Evolutionary conservation across 2,113 vertebrate genomes (phyloP).

Genomic region (Scophthalmus maximus): DNA sequence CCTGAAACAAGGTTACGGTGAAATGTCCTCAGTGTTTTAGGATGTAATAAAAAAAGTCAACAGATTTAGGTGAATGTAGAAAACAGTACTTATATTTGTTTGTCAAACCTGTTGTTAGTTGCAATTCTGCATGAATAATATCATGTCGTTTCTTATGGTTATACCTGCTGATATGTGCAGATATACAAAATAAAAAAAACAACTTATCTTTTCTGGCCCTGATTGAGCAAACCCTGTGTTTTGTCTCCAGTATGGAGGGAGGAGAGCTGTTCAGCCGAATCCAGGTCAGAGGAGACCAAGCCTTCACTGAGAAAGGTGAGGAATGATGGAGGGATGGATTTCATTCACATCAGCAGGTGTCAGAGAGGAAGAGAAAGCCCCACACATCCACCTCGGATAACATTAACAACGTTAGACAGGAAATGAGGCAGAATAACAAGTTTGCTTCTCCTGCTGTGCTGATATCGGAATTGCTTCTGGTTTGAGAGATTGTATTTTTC

Average conservation of each 20-base stretch:
- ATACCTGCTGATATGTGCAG: too few species aligned
- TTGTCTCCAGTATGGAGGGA: slow-evolving; percentile 93
- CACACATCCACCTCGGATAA: background rate
- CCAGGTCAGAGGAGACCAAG: slow-evolving; percentile 96
- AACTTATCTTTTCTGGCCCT: too few species aligned
- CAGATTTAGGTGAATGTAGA: background rate
- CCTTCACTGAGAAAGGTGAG: slow-evolving; percentile 98
- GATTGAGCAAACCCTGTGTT: background rate
- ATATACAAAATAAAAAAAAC: too few species aligned
- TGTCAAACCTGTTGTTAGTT: background rate
- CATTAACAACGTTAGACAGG: background rate
- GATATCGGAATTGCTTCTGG: slow-evolving; percentile 23
- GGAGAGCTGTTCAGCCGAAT: slow-evolving; percentile 97
- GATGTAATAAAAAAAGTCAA: background rate
- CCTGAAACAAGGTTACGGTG: background rate
- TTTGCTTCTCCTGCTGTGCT: background rate
- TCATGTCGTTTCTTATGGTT: too few species aligned
- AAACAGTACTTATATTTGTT: background rate
- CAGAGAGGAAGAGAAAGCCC: background rate
- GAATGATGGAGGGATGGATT: slow-evolving; percentile 1
- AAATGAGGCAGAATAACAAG: background rate
- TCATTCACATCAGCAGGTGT: background rate
- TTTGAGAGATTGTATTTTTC: slow-evolving; percentile 67
- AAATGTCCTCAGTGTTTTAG: background rate
- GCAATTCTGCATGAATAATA: too few species aligned